Base-by-base conservation (phyloP, 2,888 invertebrate genomes). In the Pristionchus mayeri region DNA sequence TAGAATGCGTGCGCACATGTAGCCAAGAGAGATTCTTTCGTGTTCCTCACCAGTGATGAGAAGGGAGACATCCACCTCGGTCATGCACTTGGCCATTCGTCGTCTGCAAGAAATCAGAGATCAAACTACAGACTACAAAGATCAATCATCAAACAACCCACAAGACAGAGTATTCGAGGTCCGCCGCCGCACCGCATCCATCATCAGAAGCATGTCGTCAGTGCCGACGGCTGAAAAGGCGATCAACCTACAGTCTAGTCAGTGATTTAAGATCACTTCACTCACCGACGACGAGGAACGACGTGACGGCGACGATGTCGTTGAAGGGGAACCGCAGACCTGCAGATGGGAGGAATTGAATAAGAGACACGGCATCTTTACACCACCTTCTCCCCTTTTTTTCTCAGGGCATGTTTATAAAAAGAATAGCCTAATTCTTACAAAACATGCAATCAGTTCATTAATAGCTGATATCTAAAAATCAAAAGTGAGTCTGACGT, bases 271-370 rank as follows among this genome's bases (percentile, higher is more conserved):
- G 40, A 24, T 60, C 37, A 94, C n/a, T n/a, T n/a, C n/a, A n/a
- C 95, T 95, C 94, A 97, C 97, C 97, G 90, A 97, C 96, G 96
- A 97, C 97, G 86, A 97, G 95, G 93, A 97, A 97, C 9, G 97
- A 97, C 40, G 97, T 97, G 0, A 97, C 97, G 91, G 97, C 95
- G 93, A 97, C 97, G 89, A 98, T 96, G 86, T 97, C 97, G 93
- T 97, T 97, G 93, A 97, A 97, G 88, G 97, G 96, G 87, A 97
- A 95, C n/a, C 40, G 97, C 97, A 97, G 97, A 1, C 97, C 97
- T 0, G 27, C 3, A 78, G 6, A 78, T 9, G 16, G n/a, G 3
- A 21, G 16, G 4, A 16, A 40, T 7, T 18, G 7, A 18, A 71
- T 88, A 96, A 94, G 93, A 97, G 97, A 94, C n/a, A 96, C 96